phyloP scores from a whole-genome alignment of 2,797 vertebrate species.

The Enteromius treurensis region DNA sequence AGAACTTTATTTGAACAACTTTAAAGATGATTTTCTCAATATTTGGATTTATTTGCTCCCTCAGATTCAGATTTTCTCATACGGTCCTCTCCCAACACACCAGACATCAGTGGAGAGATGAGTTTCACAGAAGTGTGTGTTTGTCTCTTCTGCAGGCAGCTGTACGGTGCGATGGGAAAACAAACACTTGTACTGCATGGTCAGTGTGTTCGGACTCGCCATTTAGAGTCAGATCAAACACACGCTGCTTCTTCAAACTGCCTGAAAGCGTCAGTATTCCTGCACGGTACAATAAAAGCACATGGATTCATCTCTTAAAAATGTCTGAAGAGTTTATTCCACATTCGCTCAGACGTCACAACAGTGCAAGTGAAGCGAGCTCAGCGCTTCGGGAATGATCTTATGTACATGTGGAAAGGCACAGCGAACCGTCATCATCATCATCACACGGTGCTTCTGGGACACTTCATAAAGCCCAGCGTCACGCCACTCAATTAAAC shows the following conservation, averaged over 20 bases:
- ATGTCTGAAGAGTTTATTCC: slow-evolving; percentile 12
- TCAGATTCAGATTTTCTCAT: no score
- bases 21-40: no score
- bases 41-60: no score
- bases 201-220: slow-evolving; percentile 91
- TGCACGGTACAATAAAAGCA: not conserved
- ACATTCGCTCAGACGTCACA: slow-evolving; percentile 4
- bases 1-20: no score
- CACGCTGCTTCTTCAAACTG: not conserved
- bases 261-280: not conserved
- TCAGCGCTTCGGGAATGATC: not conserved
- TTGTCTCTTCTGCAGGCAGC: slow-evolving; percentile 78
- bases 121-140: not conserved
- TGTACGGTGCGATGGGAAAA: slow-evolving; percentile 96
- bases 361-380: slow-evolving; percentile 1
- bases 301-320: not conserved
- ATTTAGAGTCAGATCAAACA: slow-evolving; percentile 71
- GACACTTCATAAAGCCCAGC: not conserved
- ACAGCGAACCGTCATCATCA: not conserved
- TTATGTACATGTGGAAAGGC: not conserved
- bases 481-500: not conserved
- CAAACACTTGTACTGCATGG: slow-evolving; percentile 93
- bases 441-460: not conserved
- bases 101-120: no score
- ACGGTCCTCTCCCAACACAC: no score